Evolutionary conservation across 2,113 vertebrate species (phyloP), one percentile per base, ranked within the genome.

Genomic region (Suncus etruscus): DNA sequence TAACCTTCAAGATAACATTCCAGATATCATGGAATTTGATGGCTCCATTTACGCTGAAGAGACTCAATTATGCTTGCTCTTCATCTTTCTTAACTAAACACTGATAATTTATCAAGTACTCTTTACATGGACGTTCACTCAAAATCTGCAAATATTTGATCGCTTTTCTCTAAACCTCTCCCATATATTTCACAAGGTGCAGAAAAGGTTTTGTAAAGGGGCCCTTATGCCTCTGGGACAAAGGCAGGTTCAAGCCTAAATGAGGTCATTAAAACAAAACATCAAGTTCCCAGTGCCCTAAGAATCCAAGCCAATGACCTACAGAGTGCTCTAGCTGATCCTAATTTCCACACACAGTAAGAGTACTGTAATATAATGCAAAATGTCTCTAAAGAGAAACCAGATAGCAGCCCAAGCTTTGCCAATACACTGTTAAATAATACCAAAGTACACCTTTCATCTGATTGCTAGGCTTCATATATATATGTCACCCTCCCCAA

Each of bases 251-350:
- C 92, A 90, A 61, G 95, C 86, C 93, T 93, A 95, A 97, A 97
- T 94, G 93, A 96, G 96, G 93, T 92, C 94, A 95, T 95, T 94
- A 91, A 95, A 95, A 96, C 94, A 95, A 95, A 96, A 94, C 93
- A 89, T 88, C 76, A 83, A 94, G 91, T 92, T 96, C 91, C 85
- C 91, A 95, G 95, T 94, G 86, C 90, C 93, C 90, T 92, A 91
- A 91, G 90, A 95, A 74, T 95, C 90, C 86, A 95, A 93, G 82
- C 94, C 87, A 96, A 63, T 90, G 88, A 93, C 94, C 95, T 94
- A 86, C 93, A 95, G 93, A 92, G 83, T 84, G 83, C 94, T 94
- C 94, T 93, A 94, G 87, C 86, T 94, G 95, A 95, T 95, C 94
- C 94, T 94, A 93, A 94, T 90, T 95, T 94, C 93, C 94, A 94